These are phyloP conservation scores for Epistrophe eligans DNA, from an alignment of 2,888 invertebrate species.

Conservation along the genomic window DNA sequence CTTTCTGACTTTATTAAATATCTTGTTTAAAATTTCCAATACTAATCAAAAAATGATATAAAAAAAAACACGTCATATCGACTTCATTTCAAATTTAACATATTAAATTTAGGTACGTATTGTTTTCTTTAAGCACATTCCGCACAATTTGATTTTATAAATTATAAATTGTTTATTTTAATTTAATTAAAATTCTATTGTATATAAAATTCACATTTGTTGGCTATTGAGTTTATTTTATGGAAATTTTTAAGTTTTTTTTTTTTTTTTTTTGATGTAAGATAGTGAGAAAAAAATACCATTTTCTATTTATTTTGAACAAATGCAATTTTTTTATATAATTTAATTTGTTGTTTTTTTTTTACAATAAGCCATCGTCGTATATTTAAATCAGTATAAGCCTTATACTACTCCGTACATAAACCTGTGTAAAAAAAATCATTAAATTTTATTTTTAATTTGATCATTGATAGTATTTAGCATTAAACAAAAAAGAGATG, in stretches of 20 bases:
- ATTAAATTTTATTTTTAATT: constrained; percentile 39
- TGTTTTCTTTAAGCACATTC: constrained; percentile 60
- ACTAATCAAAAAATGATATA: neutral
- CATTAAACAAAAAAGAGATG: constrained; percentile 41
- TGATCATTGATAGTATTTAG: constrained; percentile 75
- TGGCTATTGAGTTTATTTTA: constrained; percentile 43
- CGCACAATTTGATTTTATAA: constrained; percentile 60
- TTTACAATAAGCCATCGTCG: constrained; percentile 15
- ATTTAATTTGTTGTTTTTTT: neutral
- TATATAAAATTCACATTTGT: constrained; percentile 53
- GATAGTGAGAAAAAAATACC: constrained; percentile 32
- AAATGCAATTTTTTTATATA: neutral
- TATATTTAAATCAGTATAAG: constrained; percentile 36
- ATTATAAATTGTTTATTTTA: constrained; percentile 26
- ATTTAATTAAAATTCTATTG: constrained; percentile 25
- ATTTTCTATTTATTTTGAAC: too few species aligned
- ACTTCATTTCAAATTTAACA: neutral
- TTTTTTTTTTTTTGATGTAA: constrained; percentile 34
- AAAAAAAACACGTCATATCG: neutral
- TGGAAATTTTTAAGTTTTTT: constrained; percentile 20
- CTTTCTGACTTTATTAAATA: neutral
- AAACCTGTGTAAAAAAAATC: constrained; percentile 5
- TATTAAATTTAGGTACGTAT: constrained; percentile 2
- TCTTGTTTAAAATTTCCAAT: neutral
- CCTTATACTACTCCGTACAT: constrained; percentile 44